Evolutionary conservation across 1,140 invertebrate species (phyloP).

Genomic region (Lordiphosa mommai): DNA sequence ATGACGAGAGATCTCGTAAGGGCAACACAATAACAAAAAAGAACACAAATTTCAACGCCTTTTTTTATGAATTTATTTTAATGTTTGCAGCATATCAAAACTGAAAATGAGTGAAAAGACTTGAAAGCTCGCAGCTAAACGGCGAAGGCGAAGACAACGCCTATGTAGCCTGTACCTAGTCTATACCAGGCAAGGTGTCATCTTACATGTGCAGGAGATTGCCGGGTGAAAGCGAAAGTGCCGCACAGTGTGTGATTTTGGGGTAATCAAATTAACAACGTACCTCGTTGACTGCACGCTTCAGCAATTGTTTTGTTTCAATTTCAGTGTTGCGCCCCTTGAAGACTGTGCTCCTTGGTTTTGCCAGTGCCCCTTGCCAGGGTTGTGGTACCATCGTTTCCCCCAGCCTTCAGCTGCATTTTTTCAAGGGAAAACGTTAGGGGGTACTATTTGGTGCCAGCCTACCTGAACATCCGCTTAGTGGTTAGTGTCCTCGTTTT

Average conservation of each 20-base stretch:
- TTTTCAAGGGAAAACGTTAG: slow-evolving; percentile 48
- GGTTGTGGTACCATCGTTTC: slow-evolving; percentile 31
- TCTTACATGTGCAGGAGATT: slow-evolving; percentile 50
- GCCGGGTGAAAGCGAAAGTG: slow-evolving; percentile 60
- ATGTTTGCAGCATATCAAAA: slow-evolving; percentile 16
- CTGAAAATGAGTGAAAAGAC: slow-evolving; percentile 12
- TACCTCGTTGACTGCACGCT: slow-evolving; percentile 69
- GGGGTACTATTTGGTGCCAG: slow-evolving; percentile 1
- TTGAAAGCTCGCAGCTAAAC: too few relatives aligned
- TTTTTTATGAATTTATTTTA: slow-evolving; percentile 35
- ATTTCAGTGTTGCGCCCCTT: slow-evolving; percentile 57
- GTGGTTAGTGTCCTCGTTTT: slow-evolving; percentile 61
- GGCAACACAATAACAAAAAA: slow-evolving; percentile 18
- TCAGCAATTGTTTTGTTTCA: slow-evolving; percentile 74
- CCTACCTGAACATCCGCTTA: slow-evolving; percentile 63
- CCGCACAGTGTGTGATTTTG: slow-evolving; percentile 50
- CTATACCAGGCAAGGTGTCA: slow-evolving; percentile 46
- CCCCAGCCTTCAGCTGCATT: slow-evolving; percentile 44
- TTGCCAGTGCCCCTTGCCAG: slow-evolving; percentile 24
- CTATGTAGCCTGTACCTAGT: slow-evolving; percentile 11
- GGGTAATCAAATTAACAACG: slow-evolving; percentile 71
- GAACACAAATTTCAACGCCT: slow-evolving; percentile 25
- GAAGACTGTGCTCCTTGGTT: too few relatives aligned
- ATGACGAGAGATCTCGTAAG: slow-evolving; percentile 40
- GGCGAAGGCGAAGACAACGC: slow-evolving; percentile 3